Evolutionary conservation across 2,888 invertebrate species (phyloP).

Genomic region (Lampropteryx suffumata): DNA sequence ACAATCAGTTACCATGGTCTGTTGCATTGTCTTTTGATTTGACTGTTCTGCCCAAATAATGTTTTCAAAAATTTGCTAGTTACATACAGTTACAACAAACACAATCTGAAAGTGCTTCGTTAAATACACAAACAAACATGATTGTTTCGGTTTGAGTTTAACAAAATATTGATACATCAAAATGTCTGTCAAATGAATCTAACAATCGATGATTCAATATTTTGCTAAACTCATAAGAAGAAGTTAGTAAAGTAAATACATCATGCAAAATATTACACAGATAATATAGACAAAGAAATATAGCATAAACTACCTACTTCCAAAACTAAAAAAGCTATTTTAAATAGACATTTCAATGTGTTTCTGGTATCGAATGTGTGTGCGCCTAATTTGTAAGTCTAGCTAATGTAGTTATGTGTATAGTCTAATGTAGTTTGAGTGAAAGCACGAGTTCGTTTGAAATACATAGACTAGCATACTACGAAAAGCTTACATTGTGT

Average conservation of each 20-base stretch:
- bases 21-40: no score
- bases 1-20: no score
- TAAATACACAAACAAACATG: no score
- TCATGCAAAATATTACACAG: conserved; percentile 16
- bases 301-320: conserved; percentile 34
- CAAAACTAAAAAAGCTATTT: conserved; percentile 27
- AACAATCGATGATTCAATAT: conserved; percentile 16
- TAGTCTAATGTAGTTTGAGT: conserved; percentile 25
- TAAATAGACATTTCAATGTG: conserved; percentile 17
- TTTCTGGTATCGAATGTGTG: conserved; percentile 28
- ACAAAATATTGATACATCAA: conserved; percentile 16
- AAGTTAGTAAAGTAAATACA: background rate
- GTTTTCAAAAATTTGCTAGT: no score
- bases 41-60: no score
- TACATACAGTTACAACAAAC: no score
- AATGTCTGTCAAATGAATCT: no score
- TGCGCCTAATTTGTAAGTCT: conserved; percentile 27
- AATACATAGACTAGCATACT: conserved; percentile 44
- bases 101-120: background rate
- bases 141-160: background rate
- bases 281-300: conserved; percentile 25
- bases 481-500: conserved; percentile 56
- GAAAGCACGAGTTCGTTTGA: conserved; percentile 27
- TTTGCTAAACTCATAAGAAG: conserved; percentile 15
- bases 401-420: no score